Evolutionary conservation across 2,888 invertebrate genomes (phyloP).

Genomic region (Cyrtodaria siliqua): DNA sequence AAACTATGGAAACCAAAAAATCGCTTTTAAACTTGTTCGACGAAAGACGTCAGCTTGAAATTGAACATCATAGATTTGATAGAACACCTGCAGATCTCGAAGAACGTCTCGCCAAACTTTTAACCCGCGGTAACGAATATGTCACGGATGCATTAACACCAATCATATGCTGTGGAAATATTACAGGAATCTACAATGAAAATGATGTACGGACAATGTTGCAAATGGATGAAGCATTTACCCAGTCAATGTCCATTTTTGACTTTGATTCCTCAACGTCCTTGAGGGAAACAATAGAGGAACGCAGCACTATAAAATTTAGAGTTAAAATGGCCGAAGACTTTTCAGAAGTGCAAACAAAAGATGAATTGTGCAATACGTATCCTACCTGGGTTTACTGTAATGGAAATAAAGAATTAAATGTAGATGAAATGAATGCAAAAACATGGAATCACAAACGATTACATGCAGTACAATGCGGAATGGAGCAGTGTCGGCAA

Average conservation of each 20-base stretch:
- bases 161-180: slow-evolving; percentile 33
- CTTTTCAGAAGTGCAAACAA: background rate
- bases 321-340: background rate
- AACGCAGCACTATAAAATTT: background rate
- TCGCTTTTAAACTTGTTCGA: background rate
- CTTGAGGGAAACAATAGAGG: background rate
- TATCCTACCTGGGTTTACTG: slow-evolving; percentile 37
- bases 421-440: slow-evolving; percentile 5
- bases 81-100: too few species aligned
- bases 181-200: slow-evolving; percentile 10
- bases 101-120: background rate
- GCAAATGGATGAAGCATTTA: background rate
- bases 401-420: slow-evolving; percentile 37
- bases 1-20: background rate
- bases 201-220: background rate
- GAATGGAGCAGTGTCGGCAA: slow-evolving; percentile 11
- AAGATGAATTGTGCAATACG: background rate
- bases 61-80: background rate
- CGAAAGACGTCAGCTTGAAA: background rate
- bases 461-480: slow-evolving; percentile 1
- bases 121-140: slow-evolving; percentile 26
- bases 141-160: slow-evolving; percentile 39
- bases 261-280: background rate
- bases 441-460: slow-evolving; percentile 22
- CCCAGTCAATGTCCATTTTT: background rate